phyloP scores from a whole-genome alignment of 1,140 invertebrate species.

The Cydia strobilella region DNA sequence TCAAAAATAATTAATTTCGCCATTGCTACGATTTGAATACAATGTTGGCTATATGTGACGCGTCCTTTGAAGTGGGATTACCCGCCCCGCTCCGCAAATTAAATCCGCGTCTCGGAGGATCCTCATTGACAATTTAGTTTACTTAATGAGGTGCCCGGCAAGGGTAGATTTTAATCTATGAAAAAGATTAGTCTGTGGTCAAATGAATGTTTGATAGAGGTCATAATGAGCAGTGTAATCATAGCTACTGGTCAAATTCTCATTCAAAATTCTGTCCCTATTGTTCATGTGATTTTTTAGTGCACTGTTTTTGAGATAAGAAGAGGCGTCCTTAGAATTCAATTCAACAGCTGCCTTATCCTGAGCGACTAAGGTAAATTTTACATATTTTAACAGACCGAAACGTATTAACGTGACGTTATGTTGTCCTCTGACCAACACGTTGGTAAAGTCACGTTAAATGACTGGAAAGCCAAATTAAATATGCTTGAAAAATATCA shows the following conservation, averaged over 20 bases:
- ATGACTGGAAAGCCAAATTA: too few species aligned
- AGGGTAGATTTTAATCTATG: constrained; percentile 34
- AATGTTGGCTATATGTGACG: constrained; percentile 23
- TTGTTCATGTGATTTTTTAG: too few species aligned
- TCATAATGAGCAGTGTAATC: background rate
- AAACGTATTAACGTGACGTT: too few species aligned
- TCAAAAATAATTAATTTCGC: constrained; percentile 29
- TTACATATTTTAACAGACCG: too few species aligned
- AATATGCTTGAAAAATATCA: too few species aligned
- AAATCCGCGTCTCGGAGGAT: constrained; percentile 64
- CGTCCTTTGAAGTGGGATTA: constrained; percentile 75
- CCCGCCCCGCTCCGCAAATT: constrained; percentile 61
- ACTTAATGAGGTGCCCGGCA: constrained; percentile 41
- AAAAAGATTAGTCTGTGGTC: constrained; percentile 36
- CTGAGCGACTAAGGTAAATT: too few species aligned
- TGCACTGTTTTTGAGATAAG: too few species aligned
- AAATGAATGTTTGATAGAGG: background rate
- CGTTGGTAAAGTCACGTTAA: too few species aligned
- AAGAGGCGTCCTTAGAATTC: too few species aligned
- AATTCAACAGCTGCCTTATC: too few species aligned
- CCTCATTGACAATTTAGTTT: constrained; percentile 65
- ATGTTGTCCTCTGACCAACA: too few species aligned
- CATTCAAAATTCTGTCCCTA: background rate
- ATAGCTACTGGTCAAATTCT: background rate
- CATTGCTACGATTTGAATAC: constrained; percentile 26